Base-by-base conservation (phyloP, 2,888 invertebrate species). In the Melipona bicolor region DNA sequence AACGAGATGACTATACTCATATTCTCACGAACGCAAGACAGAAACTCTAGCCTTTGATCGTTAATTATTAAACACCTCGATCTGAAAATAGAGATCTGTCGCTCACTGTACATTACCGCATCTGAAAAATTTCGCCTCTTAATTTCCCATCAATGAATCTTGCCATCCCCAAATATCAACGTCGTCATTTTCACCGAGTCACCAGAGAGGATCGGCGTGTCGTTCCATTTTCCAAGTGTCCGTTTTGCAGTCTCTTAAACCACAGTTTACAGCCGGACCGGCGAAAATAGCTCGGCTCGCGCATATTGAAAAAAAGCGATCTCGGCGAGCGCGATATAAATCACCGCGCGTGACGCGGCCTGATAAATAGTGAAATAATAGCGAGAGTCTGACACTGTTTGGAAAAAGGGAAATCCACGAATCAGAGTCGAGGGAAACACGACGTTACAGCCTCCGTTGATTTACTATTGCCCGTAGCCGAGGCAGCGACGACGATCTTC, bases 311-410 rank as follows among this genome's bases (percentile, higher is more conserved):
- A 79, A 73, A 68, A 24, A 4, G 19, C 24, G 79, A 73, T 79
- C 68, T 62, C 36, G 32, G 4, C 9, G 4, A 21, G 49, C 54
- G 49, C 54, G 32, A 17, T 52, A 77, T 77, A 80, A 77, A 80
- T 80, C 80, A 71, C 52, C 17, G n/a, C 56, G 4, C 56, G n/a
- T 19, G 81, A 36, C 49, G 65, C 62, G 59, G 19, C 15, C 5
- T 77, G 73, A 81, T 72, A 72, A 83, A 83, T 72, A 81, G 72
- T 56, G 15, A 71, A 81, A 69, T 83, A 83, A 81, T 83, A 82
- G 74, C 56, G 56, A 59, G 56, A 15, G 4, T 19, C 36, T 9
- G 78, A 24, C 54, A 43, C 43, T 43, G 50, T 21, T 27, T 73
- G 62, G 70, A 71, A 71, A 76, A 61, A 62, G 70, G 80, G 43